Evolutionary conservation across 1,140 invertebrate species (phyloP).

Genomic region (Drosophila kepulauana): DNA sequence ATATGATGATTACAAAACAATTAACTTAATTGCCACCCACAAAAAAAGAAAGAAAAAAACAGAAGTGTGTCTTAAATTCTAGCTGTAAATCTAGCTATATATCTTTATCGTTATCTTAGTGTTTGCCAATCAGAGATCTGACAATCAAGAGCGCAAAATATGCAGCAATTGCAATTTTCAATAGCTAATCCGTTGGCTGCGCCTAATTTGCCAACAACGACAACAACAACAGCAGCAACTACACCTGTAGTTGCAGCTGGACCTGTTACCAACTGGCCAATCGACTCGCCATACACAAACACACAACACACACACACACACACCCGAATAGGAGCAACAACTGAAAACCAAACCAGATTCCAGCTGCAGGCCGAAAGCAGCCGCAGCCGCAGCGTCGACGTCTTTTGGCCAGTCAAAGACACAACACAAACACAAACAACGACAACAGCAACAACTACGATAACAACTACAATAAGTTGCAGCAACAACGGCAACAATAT

Average conservation of each 20-base stretch:
- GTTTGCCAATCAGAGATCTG: conserved; percentile 36
- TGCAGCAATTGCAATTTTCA: conserved; percentile 48
- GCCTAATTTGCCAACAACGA: conserved; percentile 50
- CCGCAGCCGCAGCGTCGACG: background rate
- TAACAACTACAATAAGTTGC: conserved; percentile 5
- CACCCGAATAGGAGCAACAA: conserved; percentile 64
- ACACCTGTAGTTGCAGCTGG: conserved; percentile 43
- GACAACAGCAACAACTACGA: conserved; percentile 34
- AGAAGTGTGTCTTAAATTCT: background rate
- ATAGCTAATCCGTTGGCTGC: conserved; percentile 48
- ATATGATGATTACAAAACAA: conserved; percentile 1
- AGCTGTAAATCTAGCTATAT: conserved; percentile 18
- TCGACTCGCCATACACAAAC: conserved; percentile 47
- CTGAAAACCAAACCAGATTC: conserved; percentile 68
- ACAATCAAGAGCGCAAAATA: conserved; percentile 48
- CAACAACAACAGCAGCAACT: conserved; percentile 26
- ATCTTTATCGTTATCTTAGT: conserved; percentile 1
- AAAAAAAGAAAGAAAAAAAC: background rate
- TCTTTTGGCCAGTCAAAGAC: background rate
- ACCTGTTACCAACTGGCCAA: conserved; percentile 64
- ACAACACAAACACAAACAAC: conserved; percentile 1
- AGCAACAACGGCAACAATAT: conserved; percentile 50
- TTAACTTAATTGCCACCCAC: conserved; percentile 17
- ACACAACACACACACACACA: conserved; percentile 31
- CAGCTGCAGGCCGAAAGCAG: conserved; percentile 49